Evolutionary conservation across 2,888 invertebrate species (phyloP), one percentile per base, ranked within the genome.

Genomic region (Mesorhabditis spiculigera): DNA sequence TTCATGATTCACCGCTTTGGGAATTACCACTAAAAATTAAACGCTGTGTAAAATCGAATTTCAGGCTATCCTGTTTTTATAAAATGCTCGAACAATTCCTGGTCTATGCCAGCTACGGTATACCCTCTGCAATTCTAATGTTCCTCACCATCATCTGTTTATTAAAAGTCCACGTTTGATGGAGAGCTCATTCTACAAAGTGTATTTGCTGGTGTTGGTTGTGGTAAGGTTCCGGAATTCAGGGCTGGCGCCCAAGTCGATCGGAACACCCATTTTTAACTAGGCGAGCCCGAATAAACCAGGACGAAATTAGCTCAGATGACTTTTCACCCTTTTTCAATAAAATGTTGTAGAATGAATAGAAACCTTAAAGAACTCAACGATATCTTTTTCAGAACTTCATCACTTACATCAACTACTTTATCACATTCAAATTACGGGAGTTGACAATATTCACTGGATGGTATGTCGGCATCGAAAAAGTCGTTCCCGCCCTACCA

Each of bases 141-240:
- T 50, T 50, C 1, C 58, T 50, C 58, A 10, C n/a, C 2, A 50
- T 50, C 58, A n/a, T n/a, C 10, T 13, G 58, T n/a, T 13, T 50
- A 13, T 50, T 10, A n/a, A 10, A n/a, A 50, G 58, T 50, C 58
- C 10, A 50, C 8, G 10, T 10, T n/a, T 50, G 58, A 13, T 50
- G 58, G n/a, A 50, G n/a, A 50, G 58, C 58, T 50, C 58, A 13
- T 50, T 50, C n/a, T 50, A 50, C n/a, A 10, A n/a, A n/a, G 58
- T 50, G 8, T 50, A 50, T 50, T 50, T 50, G 58, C n/a, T 10
- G 58, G 58, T 50, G 58, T 3, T 50, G 58, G n/a, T 50, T 50
- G 58, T 50, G 58, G 58, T 50, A n/a, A 50, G 58, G 8, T 50
- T 10, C 28, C 28, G 28, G 28, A 28, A 3, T 28, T 1, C 28